Percentiles rank a stretch among this genome's conserved stretches.
These are phyloP conservation scores for Ophiothrix spiculata DNA, from an alignment of 35 echinoderm and acorn worm species.

Conservation along the genomic window DNA sequence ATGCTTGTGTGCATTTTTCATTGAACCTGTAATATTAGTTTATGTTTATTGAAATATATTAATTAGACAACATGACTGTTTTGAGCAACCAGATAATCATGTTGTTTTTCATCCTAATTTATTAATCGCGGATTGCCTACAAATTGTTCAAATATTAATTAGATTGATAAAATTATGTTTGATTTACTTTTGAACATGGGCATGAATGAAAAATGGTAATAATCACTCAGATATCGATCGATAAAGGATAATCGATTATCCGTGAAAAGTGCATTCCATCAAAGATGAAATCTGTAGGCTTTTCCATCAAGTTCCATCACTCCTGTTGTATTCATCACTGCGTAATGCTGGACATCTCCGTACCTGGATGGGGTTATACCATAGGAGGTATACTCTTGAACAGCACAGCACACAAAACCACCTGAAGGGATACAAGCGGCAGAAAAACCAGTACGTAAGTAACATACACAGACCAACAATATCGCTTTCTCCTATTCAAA, in stretches of 20 bases:
- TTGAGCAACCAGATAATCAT: too few relatives aligned
- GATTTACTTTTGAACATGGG: slow-evolving; percentile 7
- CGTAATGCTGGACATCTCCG: background rate
- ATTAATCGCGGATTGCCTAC: too few relatives aligned
- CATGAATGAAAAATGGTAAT: background rate
- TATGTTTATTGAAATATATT: too few relatives aligned
- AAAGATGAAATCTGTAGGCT: background rate
- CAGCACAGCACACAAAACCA: background rate
- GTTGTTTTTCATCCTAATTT: too few relatives aligned
- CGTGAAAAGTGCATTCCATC: too few relatives aligned
- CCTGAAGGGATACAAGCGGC: background rate
- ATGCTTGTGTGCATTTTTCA: too few relatives aligned
- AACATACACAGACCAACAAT: background rate
- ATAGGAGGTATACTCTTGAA: slow-evolving; percentile 12
- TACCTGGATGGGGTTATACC: background rate
- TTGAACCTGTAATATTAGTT: too few relatives aligned
- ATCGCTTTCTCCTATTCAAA: background rate
- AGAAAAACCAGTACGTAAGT: slow-evolving; percentile 8
- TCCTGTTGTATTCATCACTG: background rate
- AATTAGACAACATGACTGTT: too few relatives aligned
- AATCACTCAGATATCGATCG: background rate
- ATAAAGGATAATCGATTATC: too few relatives aligned
- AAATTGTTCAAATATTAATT: too few relatives aligned
- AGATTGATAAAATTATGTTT: too few relatives aligned
- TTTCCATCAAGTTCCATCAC: slow-evolving; percentile 8